phyloP scores from a whole-genome alignment of 1,140 invertebrate species.

The Euglossa dilemma region DNA sequence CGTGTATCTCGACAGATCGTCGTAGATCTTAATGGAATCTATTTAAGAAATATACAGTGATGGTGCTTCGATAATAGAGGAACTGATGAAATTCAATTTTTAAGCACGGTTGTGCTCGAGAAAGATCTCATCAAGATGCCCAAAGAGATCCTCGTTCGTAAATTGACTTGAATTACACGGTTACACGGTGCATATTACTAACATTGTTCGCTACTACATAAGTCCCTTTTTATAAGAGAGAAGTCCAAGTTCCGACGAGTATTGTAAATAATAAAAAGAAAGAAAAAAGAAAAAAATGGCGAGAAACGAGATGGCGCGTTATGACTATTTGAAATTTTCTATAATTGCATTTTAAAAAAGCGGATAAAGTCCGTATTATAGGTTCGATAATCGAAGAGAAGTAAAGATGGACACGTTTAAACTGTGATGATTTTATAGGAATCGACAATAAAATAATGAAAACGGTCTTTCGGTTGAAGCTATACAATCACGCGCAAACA shows the following conservation, averaged over 20 bases:
- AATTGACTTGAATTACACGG: constrained; percentile 34
- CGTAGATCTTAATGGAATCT: neutral
- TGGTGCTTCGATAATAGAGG: neutral
- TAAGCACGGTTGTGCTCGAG: constrained; percentile 1
- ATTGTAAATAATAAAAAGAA: constrained; percentile 29
- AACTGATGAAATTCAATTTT: constrained; percentile 18
- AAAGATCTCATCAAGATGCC: constrained; percentile 2
- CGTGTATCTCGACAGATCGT: neutral
- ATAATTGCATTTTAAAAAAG: constrained; percentile 22
- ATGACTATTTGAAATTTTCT: constrained; percentile 24
- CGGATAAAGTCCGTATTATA: neutral
- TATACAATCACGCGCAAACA: constrained; percentile 24
- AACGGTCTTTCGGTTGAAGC: constrained; percentile 29
- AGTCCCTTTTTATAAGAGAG: constrained; percentile 42
- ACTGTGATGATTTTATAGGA: constrained; percentile 51
- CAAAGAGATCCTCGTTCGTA: constrained; percentile 10
- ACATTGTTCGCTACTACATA: constrained; percentile 42
- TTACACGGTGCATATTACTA: constrained; percentile 27
- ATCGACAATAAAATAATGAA: constrained; percentile 45
- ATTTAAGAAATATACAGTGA: constrained; percentile 21
- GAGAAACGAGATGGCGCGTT: neutral
- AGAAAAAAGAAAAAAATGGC: neutral
- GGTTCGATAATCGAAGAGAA: neutral
- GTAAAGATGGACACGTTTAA: constrained; percentile 20
- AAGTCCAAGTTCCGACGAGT: constrained; percentile 24